phyloP scores from a whole-genome alignment of 2,797 vertebrate genomes.

The Danionella dracula region DNA sequence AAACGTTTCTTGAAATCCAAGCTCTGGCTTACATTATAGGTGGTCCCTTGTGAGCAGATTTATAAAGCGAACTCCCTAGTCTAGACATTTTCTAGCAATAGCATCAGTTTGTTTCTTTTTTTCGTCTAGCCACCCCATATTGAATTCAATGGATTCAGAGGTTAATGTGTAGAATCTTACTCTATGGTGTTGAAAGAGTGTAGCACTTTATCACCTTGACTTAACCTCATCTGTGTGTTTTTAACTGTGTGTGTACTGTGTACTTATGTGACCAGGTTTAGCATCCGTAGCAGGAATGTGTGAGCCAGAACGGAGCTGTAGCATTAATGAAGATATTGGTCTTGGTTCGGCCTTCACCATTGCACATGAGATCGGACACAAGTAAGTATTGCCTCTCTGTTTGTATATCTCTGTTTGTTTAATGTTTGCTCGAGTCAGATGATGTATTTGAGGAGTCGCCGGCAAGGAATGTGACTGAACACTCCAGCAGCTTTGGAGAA shows the following conservation, averaged over 20 bases:
- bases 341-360: conserved; percentile 98
- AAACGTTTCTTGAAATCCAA: conserved; percentile 78
- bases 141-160: conserved; percentile 72
- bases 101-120: conserved; percentile 71
- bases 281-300: conserved; percentile 99
- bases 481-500: conserved; percentile 20
- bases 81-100: conserved; percentile 89
- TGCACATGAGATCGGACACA: conserved; percentile 98
- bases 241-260: conserved; percentile 48
- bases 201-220: conserved; percentile 66
- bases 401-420: neutral
- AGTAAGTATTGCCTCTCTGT: conserved; percentile 76
- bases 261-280: conserved; percentile 76
- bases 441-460: conserved; percentile 41
- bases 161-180: conserved; percentile 76
- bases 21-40: conserved; percentile 82
- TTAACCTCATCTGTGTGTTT: conserved; percentile 70
- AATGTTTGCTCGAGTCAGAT: conserved; percentile 41
- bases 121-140: conserved; percentile 78
- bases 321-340: conserved; percentile 99
- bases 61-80: conserved; percentile 86
- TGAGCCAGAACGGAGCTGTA: conserved; percentile 97
- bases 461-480: conserved; percentile 25
- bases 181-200: too few relatives aligned
- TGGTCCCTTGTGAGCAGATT: conserved; percentile 88